phyloP scores from a whole-genome alignment of 2,888 invertebrate species.

The Hyposoter dolosus region DNA sequence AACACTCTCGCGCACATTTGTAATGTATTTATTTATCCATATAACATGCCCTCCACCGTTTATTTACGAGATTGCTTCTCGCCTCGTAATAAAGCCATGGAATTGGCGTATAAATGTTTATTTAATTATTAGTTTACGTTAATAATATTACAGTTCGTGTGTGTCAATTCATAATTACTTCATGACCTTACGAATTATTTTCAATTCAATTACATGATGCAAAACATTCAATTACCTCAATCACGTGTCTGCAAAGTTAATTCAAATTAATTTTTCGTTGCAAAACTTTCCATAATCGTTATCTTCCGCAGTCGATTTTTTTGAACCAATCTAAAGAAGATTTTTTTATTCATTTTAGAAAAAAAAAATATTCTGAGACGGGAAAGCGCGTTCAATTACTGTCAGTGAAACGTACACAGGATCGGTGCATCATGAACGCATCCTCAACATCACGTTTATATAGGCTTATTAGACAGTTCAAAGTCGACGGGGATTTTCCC shows the following conservation, averaged over 20 bases:
- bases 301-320: neutral
- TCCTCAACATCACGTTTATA: neutral
- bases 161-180: neutral
- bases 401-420: slow-evolving; percentile 20
- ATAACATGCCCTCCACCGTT: slow-evolving; percentile 51
- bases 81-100: slow-evolving; percentile 25
- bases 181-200: neutral
- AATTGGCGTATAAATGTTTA: slow-evolving; percentile 17
- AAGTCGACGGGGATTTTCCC: slow-evolving; percentile 36
- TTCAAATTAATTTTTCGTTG: neutral
- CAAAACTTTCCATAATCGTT: neutral
- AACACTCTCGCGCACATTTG: slow-evolving; percentile 64
- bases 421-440: slow-evolving; percentile 10
- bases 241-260: neutral
- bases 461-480: slow-evolving; percentile 52
- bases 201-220: neutral
- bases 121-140: slow-evolving; percentile 17
- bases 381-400: slow-evolving; percentile 46
- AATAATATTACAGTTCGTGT: neutral
- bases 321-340: slow-evolving; percentile 1
- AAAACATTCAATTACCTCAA: neutral
- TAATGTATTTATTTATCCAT: slow-evolving; percentile 66
- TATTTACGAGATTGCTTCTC: slow-evolving; percentile 53
- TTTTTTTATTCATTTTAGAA: slow-evolving; percentile 20
- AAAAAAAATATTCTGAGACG: slow-evolving; percentile 29